Evolutionary conservation across 2,113 vertebrate genomes (phyloP).

Genomic region (Pycnonotus jocosus): DNA sequence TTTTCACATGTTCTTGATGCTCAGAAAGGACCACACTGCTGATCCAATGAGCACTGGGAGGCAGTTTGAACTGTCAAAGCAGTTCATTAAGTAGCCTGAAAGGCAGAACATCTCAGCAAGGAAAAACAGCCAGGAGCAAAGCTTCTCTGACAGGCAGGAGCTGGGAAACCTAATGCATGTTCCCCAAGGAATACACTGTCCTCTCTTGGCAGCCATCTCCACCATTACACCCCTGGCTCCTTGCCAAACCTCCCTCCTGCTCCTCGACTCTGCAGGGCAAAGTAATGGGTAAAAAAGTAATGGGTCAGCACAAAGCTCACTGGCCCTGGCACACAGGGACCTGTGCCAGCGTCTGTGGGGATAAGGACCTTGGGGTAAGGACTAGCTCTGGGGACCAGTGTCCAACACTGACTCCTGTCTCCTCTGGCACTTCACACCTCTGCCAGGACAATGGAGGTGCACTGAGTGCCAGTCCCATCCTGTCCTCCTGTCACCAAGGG

Average conservation of each 20-base stretch:
- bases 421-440: background rate
- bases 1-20: background rate
- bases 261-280: background rate
- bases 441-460: accelerated
- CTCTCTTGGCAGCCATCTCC: background rate
- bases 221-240: background rate
- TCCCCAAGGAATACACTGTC: background rate
- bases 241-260: background rate
- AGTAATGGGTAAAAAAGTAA: background rate
- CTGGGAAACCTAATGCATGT: background rate
- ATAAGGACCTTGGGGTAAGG: background rate
- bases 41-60: background rate
- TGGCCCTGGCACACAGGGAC: background rate
- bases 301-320: background rate
- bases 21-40: background rate
- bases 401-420: background rate
- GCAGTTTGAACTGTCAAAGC: accelerated
- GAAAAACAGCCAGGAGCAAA: background rate
- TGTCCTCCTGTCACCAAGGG: background rate
- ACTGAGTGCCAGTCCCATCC: background rate
- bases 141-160: background rate
- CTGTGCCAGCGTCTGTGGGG: accelerated
- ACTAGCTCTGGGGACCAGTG: background rate
- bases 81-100: background rate
- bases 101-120: background rate